Evolutionary conservation across 2,113 vertebrate genomes (phyloP).

Genomic region (Lycaon pictus): DNA sequence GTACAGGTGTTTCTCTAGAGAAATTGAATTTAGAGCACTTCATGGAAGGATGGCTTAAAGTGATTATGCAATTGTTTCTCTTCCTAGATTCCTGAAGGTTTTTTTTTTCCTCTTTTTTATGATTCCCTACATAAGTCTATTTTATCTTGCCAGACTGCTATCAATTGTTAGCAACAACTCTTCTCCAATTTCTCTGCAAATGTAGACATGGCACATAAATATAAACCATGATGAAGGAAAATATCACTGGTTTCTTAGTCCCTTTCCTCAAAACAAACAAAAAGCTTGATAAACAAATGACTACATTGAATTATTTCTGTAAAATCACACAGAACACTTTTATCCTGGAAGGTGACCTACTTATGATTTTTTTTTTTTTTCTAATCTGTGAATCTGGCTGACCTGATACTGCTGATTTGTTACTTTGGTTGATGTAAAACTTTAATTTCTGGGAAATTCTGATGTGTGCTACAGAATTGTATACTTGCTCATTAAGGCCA

Average conservation of each 20-base stretch:
- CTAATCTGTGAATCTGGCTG: background rate
- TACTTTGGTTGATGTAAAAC: background rate
- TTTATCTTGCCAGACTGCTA: background rate
- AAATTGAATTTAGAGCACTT: background rate
- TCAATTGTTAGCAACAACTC: background rate
- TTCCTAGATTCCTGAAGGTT: background rate
- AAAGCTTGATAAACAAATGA: background rate
- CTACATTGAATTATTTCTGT: background rate
- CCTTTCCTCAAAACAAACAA: background rate
- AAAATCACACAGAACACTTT: background rate
- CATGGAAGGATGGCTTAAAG: background rate
- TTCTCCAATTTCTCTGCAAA: background rate
- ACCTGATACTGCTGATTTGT: constrained; percentile 2
- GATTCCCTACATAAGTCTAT: background rate
- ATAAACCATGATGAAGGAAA: background rate
- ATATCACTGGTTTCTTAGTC: background rate
- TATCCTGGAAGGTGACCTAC: background rate
- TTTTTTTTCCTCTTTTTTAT: background rate
- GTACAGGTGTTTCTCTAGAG: background rate
- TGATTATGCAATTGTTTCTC: background rate
- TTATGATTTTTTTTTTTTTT: background rate
- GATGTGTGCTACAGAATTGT: background rate
- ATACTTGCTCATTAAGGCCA: constrained; percentile 12
- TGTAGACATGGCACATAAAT: background rate
- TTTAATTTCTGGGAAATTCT: background rate